Base-by-base conservation (phyloP, 2,888 invertebrate genomes). In the Tortricodes alternella region DNA sequence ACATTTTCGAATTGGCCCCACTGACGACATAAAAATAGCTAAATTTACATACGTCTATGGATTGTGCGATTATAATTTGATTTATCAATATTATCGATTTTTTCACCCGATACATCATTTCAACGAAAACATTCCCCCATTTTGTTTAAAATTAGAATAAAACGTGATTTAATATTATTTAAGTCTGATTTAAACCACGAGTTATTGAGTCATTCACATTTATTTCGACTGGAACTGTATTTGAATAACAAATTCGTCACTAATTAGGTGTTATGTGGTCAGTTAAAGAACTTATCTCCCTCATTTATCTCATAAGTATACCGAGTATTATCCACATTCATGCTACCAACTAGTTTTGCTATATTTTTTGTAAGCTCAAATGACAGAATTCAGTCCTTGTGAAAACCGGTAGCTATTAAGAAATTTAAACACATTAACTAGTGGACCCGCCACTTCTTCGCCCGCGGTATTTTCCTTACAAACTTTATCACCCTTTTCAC, bases 231-330 rank as follows among this genome's bases (percentile, higher is more conserved):
- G 18, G 18, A 43, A 27, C 15, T 66, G 62, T 63, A 79, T 76
- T 76, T 74, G 66, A 75, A 80, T 74, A 66, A 74, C 74, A 78
- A 78, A 80, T 78, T 70, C 57, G 58, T 62, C 66, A 67, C 76
- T 81, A 83, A 85, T 85, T 80, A 76, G 74, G 79, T 83, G 82
- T 80, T 82, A 81, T 71, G 73, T 70, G 71, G 63, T 63, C 63
- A 71, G 68, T 72, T 72, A 72, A 69, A 35, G 68, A 60, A 66
- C 63, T 73, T 80, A 83, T 83, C 77, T 70, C 56, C 41, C 53
- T 62, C 60, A 74, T 80, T 78, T 70, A 83, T 83, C 80, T 80
- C 68, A 63, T 11, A 18, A 73, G 57, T 62, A 55, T 58, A 50
- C 60, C 63, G 66, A 68, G 59, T 59, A 66, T 64, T 68, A 62